phyloP scores from a whole-genome alignment of 1,140 invertebrate genomes.

The Drosophila takahashii region DNA sequence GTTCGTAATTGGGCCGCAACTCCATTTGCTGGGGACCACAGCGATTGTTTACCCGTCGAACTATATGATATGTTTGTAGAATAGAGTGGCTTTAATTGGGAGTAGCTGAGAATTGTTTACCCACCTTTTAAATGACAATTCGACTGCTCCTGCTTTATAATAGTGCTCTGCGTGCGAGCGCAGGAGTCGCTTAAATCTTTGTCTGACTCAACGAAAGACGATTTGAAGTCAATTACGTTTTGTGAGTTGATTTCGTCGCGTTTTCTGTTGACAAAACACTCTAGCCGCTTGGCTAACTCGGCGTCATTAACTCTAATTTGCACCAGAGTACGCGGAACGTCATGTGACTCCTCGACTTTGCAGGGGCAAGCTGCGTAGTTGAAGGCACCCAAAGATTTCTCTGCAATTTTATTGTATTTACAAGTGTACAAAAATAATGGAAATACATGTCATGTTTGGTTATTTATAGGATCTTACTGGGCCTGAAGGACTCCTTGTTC shows the following conservation, averaged over 20 bases:
- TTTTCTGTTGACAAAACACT: constrained; percentile 88
- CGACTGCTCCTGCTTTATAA: constrained; percentile 87
- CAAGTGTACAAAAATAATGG: constrained; percentile 10
- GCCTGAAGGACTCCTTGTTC: constrained; percentile 92
- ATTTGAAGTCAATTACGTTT: constrained; percentile 89
- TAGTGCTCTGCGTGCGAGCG: constrained; percentile 88
- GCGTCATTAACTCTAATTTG: constrained; percentile 86
- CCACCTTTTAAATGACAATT: constrained; percentile 90
- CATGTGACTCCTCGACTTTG: constrained; percentile 68
- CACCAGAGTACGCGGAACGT: constrained; percentile 85
- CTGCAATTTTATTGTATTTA: constrained; percentile 36
- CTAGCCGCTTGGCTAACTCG: constrained; percentile 86
- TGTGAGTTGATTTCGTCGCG: constrained; percentile 87
- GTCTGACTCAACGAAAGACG: constrained; percentile 21
- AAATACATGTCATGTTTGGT: constrained; percentile 25
- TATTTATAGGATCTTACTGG: constrained; percentile 64
- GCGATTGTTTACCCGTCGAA: constrained; percentile 86
- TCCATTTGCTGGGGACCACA: constrained; percentile 86
- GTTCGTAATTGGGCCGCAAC: constrained; percentile 78
- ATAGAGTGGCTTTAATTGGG: not conserved
- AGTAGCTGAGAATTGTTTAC: not conserved
- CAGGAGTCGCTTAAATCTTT: constrained; percentile 84
- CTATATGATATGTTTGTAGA: constrained; percentile 52
- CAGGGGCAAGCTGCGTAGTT: constrained; percentile 66
- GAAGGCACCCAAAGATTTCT: constrained; percentile 36